Percentiles rank a stretch among this genome's conserved stretches.
These are phyloP conservation scores for Salvator merianae DNA, from an alignment of 2,113 vertebrate species.

Conservation along the genomic window DNA sequence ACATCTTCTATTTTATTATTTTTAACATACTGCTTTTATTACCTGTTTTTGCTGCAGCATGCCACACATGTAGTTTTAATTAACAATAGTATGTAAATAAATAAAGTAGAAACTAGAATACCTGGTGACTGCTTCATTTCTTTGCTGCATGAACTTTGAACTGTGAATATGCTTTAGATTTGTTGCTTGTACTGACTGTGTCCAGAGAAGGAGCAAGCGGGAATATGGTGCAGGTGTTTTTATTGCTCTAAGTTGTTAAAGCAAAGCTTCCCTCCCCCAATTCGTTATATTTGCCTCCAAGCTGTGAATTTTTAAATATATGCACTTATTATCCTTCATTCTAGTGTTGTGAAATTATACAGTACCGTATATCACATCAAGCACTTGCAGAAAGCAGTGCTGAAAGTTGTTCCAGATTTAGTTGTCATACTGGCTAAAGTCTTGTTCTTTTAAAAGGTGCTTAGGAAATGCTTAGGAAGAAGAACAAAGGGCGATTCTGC, in stretches of 20 bases:
- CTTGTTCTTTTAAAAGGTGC: background rate
- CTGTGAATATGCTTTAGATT: background rate
- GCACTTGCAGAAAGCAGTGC: slow-evolving; percentile 31
- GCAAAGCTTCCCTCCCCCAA: background rate
- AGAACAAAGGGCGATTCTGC: too few species aligned
- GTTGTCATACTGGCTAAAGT: slow-evolving; percentile 20
- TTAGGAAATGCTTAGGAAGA: slow-evolving; percentile 41
- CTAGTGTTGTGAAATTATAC: slow-evolving; percentile 22
- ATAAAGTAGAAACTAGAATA: background rate
- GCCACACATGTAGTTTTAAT: too few species aligned
- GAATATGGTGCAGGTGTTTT: too few species aligned
- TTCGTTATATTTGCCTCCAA: slow-evolving; percentile 14
- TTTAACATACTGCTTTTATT: too few species aligned
- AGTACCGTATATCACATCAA: slow-evolving; percentile 25
- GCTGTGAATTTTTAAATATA: slow-evolving; percentile 15
- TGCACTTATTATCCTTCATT: slow-evolving; percentile 39
- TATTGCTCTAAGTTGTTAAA: slow-evolving; percentile 29
- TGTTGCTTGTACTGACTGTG: background rate
- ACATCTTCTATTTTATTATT: too few species aligned
- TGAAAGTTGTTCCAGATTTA: slow-evolving; percentile 48
- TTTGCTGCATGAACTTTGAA: background rate
- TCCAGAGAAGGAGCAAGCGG: too few species aligned
- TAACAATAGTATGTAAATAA: too few species aligned
- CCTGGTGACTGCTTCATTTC: background rate
- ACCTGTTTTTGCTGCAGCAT: too few species aligned